Percentiles rank a stretch among this genome's conserved stretches.
Evolutionary conservation across 1,140 invertebrate genomes (phyloP).

Genomic region (Drosophila subpulchrella): DNA sequence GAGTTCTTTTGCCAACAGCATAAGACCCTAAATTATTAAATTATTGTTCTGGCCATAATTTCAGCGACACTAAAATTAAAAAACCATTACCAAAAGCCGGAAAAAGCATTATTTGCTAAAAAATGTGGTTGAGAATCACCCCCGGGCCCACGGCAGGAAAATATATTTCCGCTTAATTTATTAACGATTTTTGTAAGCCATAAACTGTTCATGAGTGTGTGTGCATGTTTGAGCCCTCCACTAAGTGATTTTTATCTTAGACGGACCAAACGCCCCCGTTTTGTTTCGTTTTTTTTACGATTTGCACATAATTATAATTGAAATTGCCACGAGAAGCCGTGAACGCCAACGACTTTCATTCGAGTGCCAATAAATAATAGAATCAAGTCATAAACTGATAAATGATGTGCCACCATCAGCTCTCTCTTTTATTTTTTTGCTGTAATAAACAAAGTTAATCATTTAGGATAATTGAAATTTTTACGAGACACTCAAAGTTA

Average conservation of each 20-base stretch:
- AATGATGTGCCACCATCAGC: slow-evolving; percentile 62
- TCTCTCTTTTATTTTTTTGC: slow-evolving; percentile 6
- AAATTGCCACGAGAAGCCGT: slow-evolving; percentile 73
- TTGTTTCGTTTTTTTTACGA: slow-evolving; percentile 73
- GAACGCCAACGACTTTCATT: slow-evolving; percentile 42
- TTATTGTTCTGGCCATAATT: slow-evolving; percentile 81
- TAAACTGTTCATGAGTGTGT: slow-evolving; percentile 64
- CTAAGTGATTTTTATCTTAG: slow-evolving; percentile 79
- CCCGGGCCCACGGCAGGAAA: slow-evolving; percentile 47
- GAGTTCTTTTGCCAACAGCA: slow-evolving; percentile 48
- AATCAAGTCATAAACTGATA: slow-evolving; percentile 84
- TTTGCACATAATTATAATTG: slow-evolving; percentile 84
- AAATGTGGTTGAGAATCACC: slow-evolving; percentile 9
- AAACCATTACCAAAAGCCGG: slow-evolving; percentile 69
- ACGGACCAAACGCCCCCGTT: slow-evolving; percentile 11
- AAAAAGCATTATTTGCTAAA: slow-evolving; percentile 58
- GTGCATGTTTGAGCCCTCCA: slow-evolving; percentile 22
- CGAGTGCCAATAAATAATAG: slow-evolving; percentile 83
- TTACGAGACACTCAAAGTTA: slow-evolving; percentile 77
- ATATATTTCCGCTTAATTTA: slow-evolving; percentile 84
- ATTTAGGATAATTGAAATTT: slow-evolving; percentile 84
- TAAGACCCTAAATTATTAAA: slow-evolving; percentile 81
- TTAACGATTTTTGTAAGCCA: slow-evolving; percentile 82
- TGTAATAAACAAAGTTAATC: slow-evolving; percentile 83
- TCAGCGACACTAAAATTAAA: slow-evolving; percentile 83